A percentile compares a stretch with the other conserved stretches of the same genome.
phyloP scores from a whole-genome alignment of 1,140 invertebrate species.

The Caerostris extrusa region DNA sequence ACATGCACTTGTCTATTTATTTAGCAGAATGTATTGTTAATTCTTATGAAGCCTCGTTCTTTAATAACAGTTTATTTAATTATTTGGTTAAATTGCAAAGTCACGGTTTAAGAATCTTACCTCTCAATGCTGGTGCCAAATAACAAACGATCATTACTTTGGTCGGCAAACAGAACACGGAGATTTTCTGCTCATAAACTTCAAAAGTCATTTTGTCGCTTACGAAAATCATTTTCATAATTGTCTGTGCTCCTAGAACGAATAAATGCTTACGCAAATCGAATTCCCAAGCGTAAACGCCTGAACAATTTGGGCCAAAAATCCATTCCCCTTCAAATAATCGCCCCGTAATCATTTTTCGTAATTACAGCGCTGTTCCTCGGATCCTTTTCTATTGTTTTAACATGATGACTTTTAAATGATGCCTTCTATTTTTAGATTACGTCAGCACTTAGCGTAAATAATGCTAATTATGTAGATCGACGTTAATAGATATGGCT shows the following conservation, averaged over 20 bases:
- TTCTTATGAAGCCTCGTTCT: neutral
- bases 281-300: constrained; percentile 39
- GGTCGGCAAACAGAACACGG: neutral
- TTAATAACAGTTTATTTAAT: neutral
- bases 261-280: constrained; percentile 67
- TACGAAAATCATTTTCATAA: constrained; percentile 41
- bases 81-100: neutral
- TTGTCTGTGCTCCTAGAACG: constrained; percentile 13
- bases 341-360: constrained; percentile 70
- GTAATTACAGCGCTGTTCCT: constrained; percentile 47
- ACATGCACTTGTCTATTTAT: too few relatives aligned
- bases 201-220: constrained; percentile 5
- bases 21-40: too few relatives aligned
- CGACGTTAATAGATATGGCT: constrained; percentile 23
- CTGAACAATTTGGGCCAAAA: constrained; percentile 60
- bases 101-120: neutral
- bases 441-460: constrained; percentile 66
- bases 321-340: constrained; percentile 65
- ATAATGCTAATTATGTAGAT: constrained; percentile 70
- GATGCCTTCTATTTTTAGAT: constrained; percentile 65
- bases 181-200: constrained; percentile 31
- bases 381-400: constrained; percentile 55
- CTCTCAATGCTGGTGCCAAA: neutral
- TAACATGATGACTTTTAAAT: constrained; percentile 73
- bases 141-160: neutral